A percentile compares a stretch with the other conserved stretches of the same genome.
These are phyloP conservation scores for Lottia scabra DNA, from an alignment of 2,888 invertebrate genomes.

Conservation along the genomic window DNA sequence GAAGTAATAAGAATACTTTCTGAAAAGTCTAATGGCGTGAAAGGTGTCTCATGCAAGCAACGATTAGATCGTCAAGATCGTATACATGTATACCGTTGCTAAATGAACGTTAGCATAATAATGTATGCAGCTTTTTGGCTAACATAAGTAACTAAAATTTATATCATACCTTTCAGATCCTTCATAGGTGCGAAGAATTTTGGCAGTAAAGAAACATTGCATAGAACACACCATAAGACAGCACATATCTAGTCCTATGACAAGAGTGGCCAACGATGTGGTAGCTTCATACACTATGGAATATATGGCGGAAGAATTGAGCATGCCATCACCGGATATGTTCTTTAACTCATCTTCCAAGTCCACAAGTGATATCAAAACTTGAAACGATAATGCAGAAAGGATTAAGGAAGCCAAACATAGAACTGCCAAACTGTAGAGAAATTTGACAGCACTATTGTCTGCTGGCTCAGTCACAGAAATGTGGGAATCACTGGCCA, in stretches of 20 bases:
- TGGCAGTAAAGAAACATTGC: slow-evolving; percentile 93
- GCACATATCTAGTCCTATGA: slow-evolving; percentile 88
- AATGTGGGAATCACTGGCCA: slow-evolving; percentile 28
- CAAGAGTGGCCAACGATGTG: slow-evolving; percentile 87
- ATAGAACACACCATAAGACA: slow-evolving; percentile 93
- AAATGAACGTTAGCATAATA: too few species aligned
- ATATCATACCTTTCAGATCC: slow-evolving; percentile 77
- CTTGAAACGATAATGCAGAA: slow-evolving; percentile 78
- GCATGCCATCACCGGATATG: slow-evolving; percentile 17
- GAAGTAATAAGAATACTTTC: too few species aligned
- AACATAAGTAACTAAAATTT: too few species aligned
- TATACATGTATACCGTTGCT: too few species aligned
- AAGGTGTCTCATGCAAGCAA: too few species aligned
- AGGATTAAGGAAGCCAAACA: slow-evolving; percentile 87
- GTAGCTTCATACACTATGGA: slow-evolving; percentile 92
- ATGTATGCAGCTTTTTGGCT: too few species aligned
- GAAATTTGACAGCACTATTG: slow-evolving; percentile 9
- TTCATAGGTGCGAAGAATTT: slow-evolving; percentile 87
- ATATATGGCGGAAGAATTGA: slow-evolving; percentile 32
- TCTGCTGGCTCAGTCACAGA: slow-evolving; percentile 16
- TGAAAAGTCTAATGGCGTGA: too few species aligned
- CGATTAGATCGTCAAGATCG: too few species aligned
- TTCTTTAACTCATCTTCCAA: slow-evolving; percentile 1
- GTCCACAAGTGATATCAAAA: slow-evolving; percentile 83
- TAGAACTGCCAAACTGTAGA: slow-evolving; percentile 80